Evolutionary conservation across 2,888 invertebrate species (phyloP).

Genomic region (Pocota personata): DNA sequence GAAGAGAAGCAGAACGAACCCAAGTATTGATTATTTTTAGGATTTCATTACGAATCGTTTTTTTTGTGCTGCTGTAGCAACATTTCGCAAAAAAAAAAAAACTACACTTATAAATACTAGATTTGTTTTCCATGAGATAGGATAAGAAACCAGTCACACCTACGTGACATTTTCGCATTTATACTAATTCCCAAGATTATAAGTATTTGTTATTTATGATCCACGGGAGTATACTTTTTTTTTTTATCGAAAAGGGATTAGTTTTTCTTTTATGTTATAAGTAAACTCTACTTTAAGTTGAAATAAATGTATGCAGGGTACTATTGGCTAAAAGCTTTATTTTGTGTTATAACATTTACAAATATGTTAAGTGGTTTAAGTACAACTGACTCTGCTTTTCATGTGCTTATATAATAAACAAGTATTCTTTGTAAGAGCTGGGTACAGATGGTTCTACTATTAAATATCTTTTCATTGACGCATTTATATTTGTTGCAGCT

Average conservation of each 20-base stretch:
- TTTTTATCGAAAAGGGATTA: neutral
- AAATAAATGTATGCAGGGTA: neutral
- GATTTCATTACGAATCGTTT: no score
- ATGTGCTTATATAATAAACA: slow-evolving; percentile 13
- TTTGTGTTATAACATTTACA: neutral
- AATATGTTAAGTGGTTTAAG: neutral
- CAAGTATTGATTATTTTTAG: no score
- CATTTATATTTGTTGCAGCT: slow-evolving; percentile 8
- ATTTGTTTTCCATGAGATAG: no score
- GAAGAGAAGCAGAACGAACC: no score
- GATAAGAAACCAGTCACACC: no score
- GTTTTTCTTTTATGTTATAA: no score
- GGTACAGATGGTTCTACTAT: slow-evolving; percentile 18
- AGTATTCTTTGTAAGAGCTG: slow-evolving; percentile 3
- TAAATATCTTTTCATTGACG: neutral
- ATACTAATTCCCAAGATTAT: no score
- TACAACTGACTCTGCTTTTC: slow-evolving; percentile 32
- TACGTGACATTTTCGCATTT: no score
- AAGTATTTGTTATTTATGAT: no score
- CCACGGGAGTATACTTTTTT: neutral
- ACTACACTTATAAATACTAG: no score
- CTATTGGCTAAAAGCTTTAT: neutral
- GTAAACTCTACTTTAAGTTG: neutral
- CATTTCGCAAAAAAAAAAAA: no score
- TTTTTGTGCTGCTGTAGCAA: no score